Evolutionary conservation across 92 coral and sea anemone genomes (phyloP), one percentile per base, ranked within the genome.

Genomic region (Epizoanthus ramosus): DNA sequence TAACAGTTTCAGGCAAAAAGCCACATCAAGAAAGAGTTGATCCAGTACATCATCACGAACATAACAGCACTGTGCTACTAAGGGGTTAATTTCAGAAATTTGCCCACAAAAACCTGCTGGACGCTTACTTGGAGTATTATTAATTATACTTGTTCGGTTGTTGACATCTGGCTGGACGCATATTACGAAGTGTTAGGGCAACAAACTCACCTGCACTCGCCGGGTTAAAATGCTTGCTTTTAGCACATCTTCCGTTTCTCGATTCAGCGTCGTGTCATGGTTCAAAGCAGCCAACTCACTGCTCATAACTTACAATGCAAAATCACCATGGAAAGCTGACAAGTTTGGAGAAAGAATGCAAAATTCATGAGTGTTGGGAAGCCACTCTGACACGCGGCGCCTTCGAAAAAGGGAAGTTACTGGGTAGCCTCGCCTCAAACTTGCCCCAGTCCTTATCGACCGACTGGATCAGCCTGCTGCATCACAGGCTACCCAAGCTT

Each of bases 211-310:
- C 82, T 77, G 82, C 71, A 41, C 68, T 63, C 82, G 82, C 63
- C 8, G 18, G 23, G 3, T 24, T 8, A 21, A 61, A 77, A 19
- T 41, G 21, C 18, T 33, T 41, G 57, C 47, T 63, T 77, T 63
- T 18, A 22, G 70, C 47, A 31, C 82, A 77, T 77, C 17, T 77
- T 52, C 22, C 24, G 3, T 9, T 43, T 63, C 54, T 77, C 22
- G 82, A 41, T 77, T 43, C 52, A 61, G 66, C 15, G 53, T 39
- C 58, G 82, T 77, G 82, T 61, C 69, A 77, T 63, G 66, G 59
- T 77, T 43, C 33, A 63, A 77, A 61, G 71, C 71, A 77, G 98
- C 98, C 98, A 93, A 73, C 98, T 93, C 98, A 93, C 92, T 85
- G 68, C 84, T 76, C 98, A 93, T 93, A 79, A 80, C 90, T 84